phyloP scores from a whole-genome alignment of 2,113 vertebrate species.

The Grammomys surdaster region DNA sequence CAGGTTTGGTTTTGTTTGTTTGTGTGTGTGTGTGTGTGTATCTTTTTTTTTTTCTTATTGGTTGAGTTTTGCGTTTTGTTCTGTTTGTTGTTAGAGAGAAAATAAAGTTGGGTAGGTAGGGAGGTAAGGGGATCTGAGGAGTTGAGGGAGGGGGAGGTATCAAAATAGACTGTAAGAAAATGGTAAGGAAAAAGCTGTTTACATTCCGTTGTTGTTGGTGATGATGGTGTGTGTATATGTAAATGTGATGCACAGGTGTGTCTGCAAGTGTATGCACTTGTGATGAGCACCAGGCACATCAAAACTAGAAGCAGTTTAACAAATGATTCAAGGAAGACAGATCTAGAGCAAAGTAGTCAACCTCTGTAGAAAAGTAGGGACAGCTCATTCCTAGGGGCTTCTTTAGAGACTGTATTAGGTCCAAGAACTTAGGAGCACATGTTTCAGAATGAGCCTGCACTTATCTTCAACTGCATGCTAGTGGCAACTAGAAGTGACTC shows the following conservation, averaged over 20 bases:
- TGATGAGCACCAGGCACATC: neutral
- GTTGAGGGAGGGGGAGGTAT: neutral
- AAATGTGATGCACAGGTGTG: neutral
- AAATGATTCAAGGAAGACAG: neutral
- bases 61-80: neutral
- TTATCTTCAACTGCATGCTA: neutral
- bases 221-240: neutral
- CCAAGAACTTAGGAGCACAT: neutral
- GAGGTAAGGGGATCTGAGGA: neutral
- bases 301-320: neutral
- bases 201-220: too few species aligned
- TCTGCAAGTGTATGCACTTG: neutral
- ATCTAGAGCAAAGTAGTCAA: neutral
- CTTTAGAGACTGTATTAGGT: neutral
- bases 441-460: neutral
- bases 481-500: neutral
- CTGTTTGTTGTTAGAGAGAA: neutral
- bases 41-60: neutral
- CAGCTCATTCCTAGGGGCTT: neutral
- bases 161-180: neutral
- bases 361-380: neutral
- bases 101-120: neutral
- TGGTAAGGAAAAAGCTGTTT: neutral
- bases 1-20: neutral
- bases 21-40: neutral